These are phyloP conservation scores for Heliconius hortense DNA, from an alignment of 2,888 invertebrate genomes.

Conservation along the genomic window DNA sequence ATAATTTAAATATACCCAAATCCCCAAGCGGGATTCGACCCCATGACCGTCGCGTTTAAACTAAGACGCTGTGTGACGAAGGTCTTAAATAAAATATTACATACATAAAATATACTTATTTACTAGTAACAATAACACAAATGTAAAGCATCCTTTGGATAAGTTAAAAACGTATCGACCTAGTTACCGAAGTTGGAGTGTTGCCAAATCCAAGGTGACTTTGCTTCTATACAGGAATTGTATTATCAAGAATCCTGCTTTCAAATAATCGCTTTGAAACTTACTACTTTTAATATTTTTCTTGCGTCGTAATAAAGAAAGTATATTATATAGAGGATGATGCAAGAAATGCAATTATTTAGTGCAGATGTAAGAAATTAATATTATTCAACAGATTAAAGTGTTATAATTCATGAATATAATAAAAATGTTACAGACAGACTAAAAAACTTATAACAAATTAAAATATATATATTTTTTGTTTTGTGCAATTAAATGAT, in stretches of 20 bases:
- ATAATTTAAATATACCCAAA: not conserved
- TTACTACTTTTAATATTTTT: not conserved
- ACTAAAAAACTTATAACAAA: not conserved
- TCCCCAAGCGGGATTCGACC: not conserved
- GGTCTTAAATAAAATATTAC: too few species aligned
- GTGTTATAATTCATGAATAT: not conserved
- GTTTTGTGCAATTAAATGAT: too few species aligned
- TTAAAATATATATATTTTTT: not conserved
- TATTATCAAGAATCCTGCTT: constrained; percentile 14
- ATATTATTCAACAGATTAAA: not conserved
- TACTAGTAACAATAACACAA: constrained; percentile 19
- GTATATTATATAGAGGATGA: not conserved
- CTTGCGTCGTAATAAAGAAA: not conserved
- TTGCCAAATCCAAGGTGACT: constrained; percentile 25
- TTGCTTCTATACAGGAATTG: constrained; percentile 10
- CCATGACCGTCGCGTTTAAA: not conserved
- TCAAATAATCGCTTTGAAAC: not conserved
- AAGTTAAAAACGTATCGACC: constrained; percentile 22
- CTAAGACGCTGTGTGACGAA: too few species aligned
- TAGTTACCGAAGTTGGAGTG: constrained; percentile 11
- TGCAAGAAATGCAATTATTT: not conserved
- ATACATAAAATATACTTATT: not conserved
- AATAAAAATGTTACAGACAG: not conserved
- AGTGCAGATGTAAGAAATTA: not conserved
- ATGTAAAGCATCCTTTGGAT: constrained; percentile 21